Evolutionary conservation across 2,888 invertebrate species (phyloP), one percentile per base, ranked within the genome.

Genomic region (Neuroscelio doddi): DNA sequence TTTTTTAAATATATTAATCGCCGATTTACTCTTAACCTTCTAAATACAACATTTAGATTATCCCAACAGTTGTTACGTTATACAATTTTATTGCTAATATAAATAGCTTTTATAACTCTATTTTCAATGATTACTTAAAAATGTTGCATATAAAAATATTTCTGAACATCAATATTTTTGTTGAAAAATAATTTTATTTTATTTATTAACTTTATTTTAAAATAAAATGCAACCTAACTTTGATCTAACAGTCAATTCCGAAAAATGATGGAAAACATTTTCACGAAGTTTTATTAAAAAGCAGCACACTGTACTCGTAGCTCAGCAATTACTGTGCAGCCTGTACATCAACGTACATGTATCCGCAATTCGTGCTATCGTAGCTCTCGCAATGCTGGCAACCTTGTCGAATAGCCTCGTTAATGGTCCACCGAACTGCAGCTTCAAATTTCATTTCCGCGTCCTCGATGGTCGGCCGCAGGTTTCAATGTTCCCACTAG

Each of bases 391-490:
- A 51, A 53, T 41, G 53, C 58, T 64, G 55, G 34, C 46, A 55
- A 57, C 47, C 61, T 50, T 55, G 55, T 52, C 63, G 69, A 68
- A 69, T 72, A 58, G 72, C 56, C 67, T 71, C 67, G 70, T 71
- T 71, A 72, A 72, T 64, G 69, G 61, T 47, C 62, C 52, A 51
- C 55, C 57, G 67, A 69, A 68, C 65, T 64, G 67, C 50, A 68
- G 71, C 66, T 69, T 69, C 72, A 68, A 70, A 72, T 72, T 72
- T 68, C 70, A 70, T 72, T 72, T 72, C 69, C 72, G 63, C 64
- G 49, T 55, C 55, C 52, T 63, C 56, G 50, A 52, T 44, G 58
- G 50, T 47, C 38, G 32, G 30, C 39, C 59, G 51, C 50, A 55
- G 52, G 55, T 67, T 65, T 65, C 67, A 57, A 56, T 51, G 36